A percentile compares a stretch with the other conserved stretches of the same genome.
Evolutionary conservation across 2,797 vertebrate species (phyloP).

Genomic region (Danio jaintianensis): DNA sequence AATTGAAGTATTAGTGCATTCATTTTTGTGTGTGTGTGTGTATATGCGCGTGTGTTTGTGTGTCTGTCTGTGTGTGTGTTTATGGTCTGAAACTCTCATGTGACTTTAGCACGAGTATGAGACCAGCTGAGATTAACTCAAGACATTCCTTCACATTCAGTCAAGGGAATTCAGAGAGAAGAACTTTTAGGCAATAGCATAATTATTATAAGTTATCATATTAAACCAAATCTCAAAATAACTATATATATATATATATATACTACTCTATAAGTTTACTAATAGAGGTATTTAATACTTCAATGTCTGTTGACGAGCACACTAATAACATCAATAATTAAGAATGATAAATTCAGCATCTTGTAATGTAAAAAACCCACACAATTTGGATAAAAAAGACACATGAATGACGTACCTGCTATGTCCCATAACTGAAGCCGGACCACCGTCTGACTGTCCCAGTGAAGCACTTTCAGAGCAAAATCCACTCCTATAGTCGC

Average conservation of each 20-base stretch:
- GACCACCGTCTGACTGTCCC: slow-evolving; percentile 78
- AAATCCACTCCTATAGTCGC: slow-evolving; percentile 85
- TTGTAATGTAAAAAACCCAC: neutral
- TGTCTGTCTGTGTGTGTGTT: slow-evolving; percentile 33
- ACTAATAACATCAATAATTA: neutral
- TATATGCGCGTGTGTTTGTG: slow-evolving; percentile 2
- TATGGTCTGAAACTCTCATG: slow-evolving; percentile 68
- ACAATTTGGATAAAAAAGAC: neutral
- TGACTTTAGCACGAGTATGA: slow-evolving; percentile 74
- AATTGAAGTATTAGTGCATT: too few species aligned
- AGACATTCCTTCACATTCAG: slow-evolving; percentile 61
- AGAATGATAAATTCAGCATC: neutral
- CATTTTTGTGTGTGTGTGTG: neutral
- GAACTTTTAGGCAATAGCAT: neutral
- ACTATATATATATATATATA: too few species aligned
- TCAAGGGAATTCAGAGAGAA: neutral
- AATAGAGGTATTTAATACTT: neutral
- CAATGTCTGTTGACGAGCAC: neutral
- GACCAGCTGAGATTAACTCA: slow-evolving; percentile 70
- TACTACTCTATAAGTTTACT: too few species aligned
- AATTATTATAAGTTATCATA: neutral
- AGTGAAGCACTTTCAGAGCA: slow-evolving; percentile 79
- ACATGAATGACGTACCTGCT: slow-evolving; percentile 70
- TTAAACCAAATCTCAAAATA: neutral
- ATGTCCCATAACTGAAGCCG: slow-evolving; percentile 85